A percentile compares a stretch with the other conserved stretches of the same genome.
Conservation (phyloP, 2,888 invertebrate species). For the Drosophila villosipedis region DNA sequence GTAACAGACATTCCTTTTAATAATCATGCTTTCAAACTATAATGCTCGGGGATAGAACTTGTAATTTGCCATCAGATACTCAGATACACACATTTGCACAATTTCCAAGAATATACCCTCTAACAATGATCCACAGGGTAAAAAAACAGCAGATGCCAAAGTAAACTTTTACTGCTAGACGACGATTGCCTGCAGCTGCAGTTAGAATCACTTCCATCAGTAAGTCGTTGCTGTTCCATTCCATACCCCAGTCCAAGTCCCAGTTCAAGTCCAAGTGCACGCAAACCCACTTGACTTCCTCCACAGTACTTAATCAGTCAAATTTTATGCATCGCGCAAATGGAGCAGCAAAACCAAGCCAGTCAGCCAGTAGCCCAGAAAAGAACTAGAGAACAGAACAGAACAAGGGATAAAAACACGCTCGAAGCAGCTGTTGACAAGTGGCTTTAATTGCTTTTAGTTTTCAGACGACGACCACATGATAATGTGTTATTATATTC, state of each 20-base stretch:
- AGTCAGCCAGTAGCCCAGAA: neutral
- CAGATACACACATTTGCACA: neutral
- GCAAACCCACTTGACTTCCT: conserved; percentile 48
- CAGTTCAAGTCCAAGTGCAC: conserved; percentile 6
- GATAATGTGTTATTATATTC: conserved; percentile 53
- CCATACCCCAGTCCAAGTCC: neutral
- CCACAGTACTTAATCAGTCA: conserved; percentile 74
- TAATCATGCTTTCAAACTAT: neutral
- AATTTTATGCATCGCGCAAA: conserved; percentile 58
- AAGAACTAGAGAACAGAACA: neutral
- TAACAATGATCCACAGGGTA: conserved; percentile 2
- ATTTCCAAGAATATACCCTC: neutral
- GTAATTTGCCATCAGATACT: neutral
- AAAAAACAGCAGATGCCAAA: conserved; percentile 26
- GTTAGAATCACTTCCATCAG: conserved; percentile 5
- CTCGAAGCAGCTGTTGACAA: conserved; percentile 65
- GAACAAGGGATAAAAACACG: conserved; percentile 1
- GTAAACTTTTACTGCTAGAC: conserved; percentile 41
- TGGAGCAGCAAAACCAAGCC: conserved; percentile 18
- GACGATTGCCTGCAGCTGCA: conserved; percentile 72
- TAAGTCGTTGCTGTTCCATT: neutral
- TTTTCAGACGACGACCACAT: conserved; percentile 39
- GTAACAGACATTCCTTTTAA: neutral
- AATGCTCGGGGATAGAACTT: neutral
- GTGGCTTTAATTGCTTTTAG: conserved; percentile 73